These are phyloP conservation scores for Cyprinella venusta DNA, from an alignment of 2,797 vertebrate genomes.

Conservation along the genomic window DNA sequence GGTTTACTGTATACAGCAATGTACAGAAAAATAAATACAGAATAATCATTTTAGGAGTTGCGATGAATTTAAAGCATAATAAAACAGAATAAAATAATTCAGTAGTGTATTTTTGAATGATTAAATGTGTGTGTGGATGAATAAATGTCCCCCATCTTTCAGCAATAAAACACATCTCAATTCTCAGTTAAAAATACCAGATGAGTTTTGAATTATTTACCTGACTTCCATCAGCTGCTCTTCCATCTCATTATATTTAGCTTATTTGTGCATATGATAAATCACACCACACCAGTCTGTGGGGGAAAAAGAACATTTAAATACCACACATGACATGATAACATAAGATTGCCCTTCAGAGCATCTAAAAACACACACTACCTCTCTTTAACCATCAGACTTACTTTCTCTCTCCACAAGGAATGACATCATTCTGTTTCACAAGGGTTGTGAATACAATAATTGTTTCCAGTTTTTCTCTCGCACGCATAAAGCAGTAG, in stretches of 20 bases:
- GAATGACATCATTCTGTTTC: conserved; percentile 9
- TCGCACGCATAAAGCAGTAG: background rate
- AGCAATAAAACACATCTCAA: background rate
- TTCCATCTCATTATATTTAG: background rate
- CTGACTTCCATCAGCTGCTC: background rate
- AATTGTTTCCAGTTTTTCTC: background rate
- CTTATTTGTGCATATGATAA: background rate
- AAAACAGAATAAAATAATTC: background rate
- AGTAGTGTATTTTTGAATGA: background rate
- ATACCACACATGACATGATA: no score
- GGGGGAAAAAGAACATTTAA: background rate
- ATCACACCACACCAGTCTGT: background rate
- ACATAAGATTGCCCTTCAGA: background rate
- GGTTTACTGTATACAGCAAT: background rate
- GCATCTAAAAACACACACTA: background rate
- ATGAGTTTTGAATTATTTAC: background rate
- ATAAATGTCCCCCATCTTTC: background rate
- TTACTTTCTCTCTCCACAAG: background rate
- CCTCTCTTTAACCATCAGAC: background rate
- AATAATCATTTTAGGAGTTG: background rate
- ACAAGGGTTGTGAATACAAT: background rate
- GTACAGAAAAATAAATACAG: background rate
- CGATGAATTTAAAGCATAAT: background rate
- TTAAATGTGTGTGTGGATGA: background rate
- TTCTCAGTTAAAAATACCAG: background rate